phyloP scores from a whole-genome alignment of 1,140 invertebrate species.

The Vanessa atalanta region DNA sequence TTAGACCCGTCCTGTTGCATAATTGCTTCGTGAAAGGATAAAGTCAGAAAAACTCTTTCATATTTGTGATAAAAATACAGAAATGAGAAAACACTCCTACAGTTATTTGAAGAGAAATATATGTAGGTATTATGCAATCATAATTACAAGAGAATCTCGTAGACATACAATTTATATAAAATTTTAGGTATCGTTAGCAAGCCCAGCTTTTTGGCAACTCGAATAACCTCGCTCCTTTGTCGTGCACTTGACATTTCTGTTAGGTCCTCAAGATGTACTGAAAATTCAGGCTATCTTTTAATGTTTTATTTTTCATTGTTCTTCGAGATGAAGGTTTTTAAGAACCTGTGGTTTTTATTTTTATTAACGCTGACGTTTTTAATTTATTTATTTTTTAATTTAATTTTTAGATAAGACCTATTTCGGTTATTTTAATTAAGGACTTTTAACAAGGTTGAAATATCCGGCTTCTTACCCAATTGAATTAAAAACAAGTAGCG shows the following conservation, averaged over 20 bases:
- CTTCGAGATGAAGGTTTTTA: slow-evolving; percentile 22
- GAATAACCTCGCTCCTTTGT: slow-evolving; percentile 27
- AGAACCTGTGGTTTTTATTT: slow-evolving; percentile 15
- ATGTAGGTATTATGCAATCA: neutral
- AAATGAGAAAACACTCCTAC: no score
- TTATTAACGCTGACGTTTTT: slow-evolving; percentile 10
- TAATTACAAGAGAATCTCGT: neutral
- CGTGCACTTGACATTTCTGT: slow-evolving; percentile 38
- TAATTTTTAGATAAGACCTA: slow-evolving; percentile 8
- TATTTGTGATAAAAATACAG: no score
- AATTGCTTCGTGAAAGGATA: no score
- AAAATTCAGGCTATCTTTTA: slow-evolving; percentile 33
- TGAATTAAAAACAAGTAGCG: neutral
- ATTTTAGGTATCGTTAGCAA: slow-evolving; percentile 31
- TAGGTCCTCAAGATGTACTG: slow-evolving; percentile 35
- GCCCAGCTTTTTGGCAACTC: slow-evolving; percentile 35
- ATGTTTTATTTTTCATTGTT: slow-evolving; percentile 31
- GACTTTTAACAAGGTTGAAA: neutral
- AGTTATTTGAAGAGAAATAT: no score
- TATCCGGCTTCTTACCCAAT: neutral
- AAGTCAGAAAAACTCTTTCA: no score
- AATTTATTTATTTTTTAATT: slow-evolving; percentile 5
- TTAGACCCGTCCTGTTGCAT: no score
- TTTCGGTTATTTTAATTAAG: neutral
- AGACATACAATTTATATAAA: slow-evolving; percentile 23